phyloP scores from a whole-genome alignment of 2,797 vertebrate genomes.

The Agapornis canus region DNA sequence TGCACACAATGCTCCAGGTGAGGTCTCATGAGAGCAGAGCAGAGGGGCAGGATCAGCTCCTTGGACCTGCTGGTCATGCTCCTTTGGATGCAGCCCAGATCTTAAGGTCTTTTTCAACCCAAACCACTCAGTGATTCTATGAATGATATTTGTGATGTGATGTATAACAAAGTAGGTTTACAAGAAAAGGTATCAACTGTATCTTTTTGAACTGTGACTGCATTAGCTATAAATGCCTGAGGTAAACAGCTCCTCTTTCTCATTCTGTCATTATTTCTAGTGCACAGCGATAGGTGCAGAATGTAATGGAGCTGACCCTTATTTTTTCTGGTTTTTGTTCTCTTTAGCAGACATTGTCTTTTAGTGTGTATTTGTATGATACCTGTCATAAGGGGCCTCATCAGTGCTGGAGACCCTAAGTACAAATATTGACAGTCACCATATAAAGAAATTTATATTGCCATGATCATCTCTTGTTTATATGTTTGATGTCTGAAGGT shows the following conservation, averaged over 20 bases:
- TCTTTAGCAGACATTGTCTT: neutral
- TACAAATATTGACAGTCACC: neutral
- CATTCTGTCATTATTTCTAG: neutral
- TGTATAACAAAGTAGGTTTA: accelerated
- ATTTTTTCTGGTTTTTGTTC: neutral
- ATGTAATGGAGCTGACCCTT: neutral
- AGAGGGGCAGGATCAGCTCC: too few species aligned
- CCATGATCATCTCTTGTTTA: neutral
- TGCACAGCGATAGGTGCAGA: neutral
- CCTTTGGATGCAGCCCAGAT: too few species aligned
- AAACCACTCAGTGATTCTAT: neutral
- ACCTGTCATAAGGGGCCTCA: accelerated
- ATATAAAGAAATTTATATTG: accelerated
- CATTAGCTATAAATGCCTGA: neutral
- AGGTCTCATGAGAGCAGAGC: too few species aligned
- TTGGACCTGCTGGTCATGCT: too few species aligned
- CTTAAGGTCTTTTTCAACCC: neutral
- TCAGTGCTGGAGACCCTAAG: neutral
- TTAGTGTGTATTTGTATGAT: neutral
- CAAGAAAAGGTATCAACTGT: neutral
- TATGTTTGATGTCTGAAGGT: neutral
- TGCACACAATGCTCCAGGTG: too few species aligned
- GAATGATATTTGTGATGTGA: neutral
- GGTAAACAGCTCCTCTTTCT: neutral
- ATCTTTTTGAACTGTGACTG: neutral